Percentiles rank a stretch among this genome's conserved stretches.
Conservation (phyloP, 2,888 invertebrate species). For the Lasioglossum zephyrum region DNA sequence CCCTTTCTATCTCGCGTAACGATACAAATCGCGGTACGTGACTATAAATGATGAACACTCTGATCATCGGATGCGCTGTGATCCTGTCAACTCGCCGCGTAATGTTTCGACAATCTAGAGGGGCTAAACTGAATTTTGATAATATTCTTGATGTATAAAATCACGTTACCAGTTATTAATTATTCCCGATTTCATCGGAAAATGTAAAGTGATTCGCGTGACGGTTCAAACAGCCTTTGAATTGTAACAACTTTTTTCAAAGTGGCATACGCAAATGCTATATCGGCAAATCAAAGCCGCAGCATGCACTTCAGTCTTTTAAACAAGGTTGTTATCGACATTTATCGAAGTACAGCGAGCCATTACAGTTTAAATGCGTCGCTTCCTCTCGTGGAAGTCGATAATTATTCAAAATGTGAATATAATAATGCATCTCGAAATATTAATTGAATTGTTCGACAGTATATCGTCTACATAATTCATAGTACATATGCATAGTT, state of each 20-base stretch:
- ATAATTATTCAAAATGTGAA: not conserved
- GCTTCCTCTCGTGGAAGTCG: not conserved
- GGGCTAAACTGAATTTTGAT: not conserved
- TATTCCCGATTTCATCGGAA: not conserved
- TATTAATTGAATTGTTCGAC: not conserved
- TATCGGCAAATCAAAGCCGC: not conserved
- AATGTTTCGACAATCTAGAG: not conserved
- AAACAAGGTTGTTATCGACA: not conserved
- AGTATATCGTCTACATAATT: not conserved
- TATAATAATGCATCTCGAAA: not conserved
- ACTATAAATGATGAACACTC: conserved; percentile 12
- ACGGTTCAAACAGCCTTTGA: not conserved
- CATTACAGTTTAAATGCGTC: not conserved
- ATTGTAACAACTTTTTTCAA: not conserved
- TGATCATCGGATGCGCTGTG: not conserved
- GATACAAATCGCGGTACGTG: conserved; percentile 42
- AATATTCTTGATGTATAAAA: not conserved
- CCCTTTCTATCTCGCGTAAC: not conserved
- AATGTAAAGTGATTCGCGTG: not conserved
- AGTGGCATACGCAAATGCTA: not conserved
- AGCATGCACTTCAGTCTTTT: not conserved
- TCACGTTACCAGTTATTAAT: not conserved
- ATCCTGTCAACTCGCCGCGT: not conserved
- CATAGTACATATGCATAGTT: not conserved
- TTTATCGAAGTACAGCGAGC: not conserved